Conservation (phyloP, 2,113 vertebrate genomes). For the Cichladusa arquata region DNA sequence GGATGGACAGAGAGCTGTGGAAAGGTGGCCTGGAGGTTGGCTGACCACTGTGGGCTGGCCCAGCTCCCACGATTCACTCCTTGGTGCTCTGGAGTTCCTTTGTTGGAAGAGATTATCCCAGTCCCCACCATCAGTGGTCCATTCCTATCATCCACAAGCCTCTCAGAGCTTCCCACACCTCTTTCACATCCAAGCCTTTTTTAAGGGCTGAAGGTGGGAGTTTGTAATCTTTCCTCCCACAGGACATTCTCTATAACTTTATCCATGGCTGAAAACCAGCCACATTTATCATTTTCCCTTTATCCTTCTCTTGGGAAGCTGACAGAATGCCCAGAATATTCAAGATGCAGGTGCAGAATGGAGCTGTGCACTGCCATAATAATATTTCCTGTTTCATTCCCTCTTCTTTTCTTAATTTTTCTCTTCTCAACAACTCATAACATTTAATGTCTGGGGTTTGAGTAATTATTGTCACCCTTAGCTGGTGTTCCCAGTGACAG, state of each 20-base stretch:
- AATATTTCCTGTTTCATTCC: not conserved
- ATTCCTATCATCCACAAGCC: fast-evolving
- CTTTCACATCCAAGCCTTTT: not conserved
- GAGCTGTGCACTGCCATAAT: not conserved
- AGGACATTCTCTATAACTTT: not conserved
- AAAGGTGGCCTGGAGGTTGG: not conserved
- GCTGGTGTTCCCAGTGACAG: not conserved
- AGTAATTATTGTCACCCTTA: not conserved
- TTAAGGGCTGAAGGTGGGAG: not conserved
- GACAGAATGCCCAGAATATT: fast-evolving
- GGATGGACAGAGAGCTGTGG: not conserved
- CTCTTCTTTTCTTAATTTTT: not conserved
- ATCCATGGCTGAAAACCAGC: not conserved
- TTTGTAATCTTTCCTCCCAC: not conserved
- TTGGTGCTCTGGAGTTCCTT: not conserved
- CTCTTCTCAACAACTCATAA: not conserved
- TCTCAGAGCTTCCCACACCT: not conserved
- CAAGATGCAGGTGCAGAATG: not conserved
- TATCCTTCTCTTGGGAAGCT: not conserved
- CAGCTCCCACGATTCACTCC: not conserved
- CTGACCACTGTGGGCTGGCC: too few relatives aligned
- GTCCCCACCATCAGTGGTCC: too few relatives aligned
- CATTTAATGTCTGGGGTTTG: not conserved
- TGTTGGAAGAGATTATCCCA: not conserved
- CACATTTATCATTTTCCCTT: not conserved